Evolutionary conservation across 2,113 vertebrate species (phyloP), one percentile per base, ranked within the genome.

Genomic region (Siniperca knerii): DNA sequence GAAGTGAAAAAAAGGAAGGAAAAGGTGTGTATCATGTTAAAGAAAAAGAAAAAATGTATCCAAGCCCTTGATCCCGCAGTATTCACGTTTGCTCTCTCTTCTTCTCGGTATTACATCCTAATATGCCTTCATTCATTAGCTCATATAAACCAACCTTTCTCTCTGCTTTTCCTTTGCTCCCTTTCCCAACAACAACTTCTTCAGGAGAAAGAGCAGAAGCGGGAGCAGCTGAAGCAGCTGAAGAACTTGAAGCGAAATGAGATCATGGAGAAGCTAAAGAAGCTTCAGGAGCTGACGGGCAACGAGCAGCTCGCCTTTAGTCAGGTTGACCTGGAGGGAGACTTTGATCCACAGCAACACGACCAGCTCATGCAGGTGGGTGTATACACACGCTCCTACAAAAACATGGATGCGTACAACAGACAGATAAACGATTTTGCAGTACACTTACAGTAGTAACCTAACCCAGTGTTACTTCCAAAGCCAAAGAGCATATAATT

Each of bases 191-290:
- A 11, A 4, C 11, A 10, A 16, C 44, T 25, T 1, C 77, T 20
- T 3, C 83, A 97, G 97, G 97, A 97, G 77, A 97, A 96, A 70
- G 96, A 95, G 4, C 96, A 95, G 87, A 97, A 97, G 86, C 96
- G 76, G 13, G 96, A 98, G 90, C 97, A 98, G 84, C 92, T 98
- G 87, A 98, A 98, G 90, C 97, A 97, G 89, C 91, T 98, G 75
- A 98, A 98, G 93, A 98, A 97, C 89, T 89, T 98, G 85, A 98
- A 98, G 93, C 91, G 97, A 20, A 95, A 87, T 4, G 97, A 98
- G 94, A 96, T 98, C 57, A 87, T 96, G 91, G 95, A 96, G 55
- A 97, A 97, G 82, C 93, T 98, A 83, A 94, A 95, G 72, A 95
- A 46, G 86, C 95, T 98, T 10, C 92, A 95, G 79, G 96, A 97